Percentiles rank a stretch among this genome's conserved stretches.
phyloP scores from a whole-genome alignment of 2,797 vertebrate species.

The Melopsittacus undulatus region DNA sequence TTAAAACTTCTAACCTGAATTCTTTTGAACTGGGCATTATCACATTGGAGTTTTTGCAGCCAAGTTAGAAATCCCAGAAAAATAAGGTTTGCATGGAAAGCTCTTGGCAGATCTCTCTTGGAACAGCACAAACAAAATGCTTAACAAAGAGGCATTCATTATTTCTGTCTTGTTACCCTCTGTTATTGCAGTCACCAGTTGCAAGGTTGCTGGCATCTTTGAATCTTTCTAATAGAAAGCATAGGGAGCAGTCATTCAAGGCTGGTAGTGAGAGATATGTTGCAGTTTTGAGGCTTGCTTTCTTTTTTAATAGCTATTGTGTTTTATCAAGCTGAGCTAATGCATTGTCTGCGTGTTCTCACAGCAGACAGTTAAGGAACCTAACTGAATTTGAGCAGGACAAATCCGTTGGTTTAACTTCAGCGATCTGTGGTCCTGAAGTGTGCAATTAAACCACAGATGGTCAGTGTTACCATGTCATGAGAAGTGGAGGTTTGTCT shows the following conservation, averaged over 20 bases:
- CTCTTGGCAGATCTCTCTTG: constrained; percentile 34
- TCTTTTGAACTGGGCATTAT: background rate
- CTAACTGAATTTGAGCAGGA: background rate
- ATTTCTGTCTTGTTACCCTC: constrained; percentile 26
- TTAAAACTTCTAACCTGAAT: background rate
- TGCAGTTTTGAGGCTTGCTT: background rate
- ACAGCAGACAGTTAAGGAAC: background rate
- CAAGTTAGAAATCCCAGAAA: constrained; percentile 45
- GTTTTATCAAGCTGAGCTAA: background rate
- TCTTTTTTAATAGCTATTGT: background rate
- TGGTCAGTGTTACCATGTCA: background rate
- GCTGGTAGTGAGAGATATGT: background rate
- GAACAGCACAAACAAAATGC: background rate
- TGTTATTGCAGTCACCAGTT: background rate
- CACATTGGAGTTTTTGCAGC: background rate
- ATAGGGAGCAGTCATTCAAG: background rate
- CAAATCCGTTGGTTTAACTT: background rate
- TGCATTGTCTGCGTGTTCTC: background rate
- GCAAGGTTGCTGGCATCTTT: background rate
- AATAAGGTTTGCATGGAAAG: constrained; percentile 54
- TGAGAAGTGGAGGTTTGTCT: background rate
- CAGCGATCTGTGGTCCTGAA: background rate
- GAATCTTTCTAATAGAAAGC: background rate
- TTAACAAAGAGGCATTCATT: constrained; percentile 45
- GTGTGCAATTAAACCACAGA: background rate